Evolutionary conservation across 2,888 invertebrate genomes (phyloP), one percentile per base, ranked within the genome.

Genomic region (Drosophila nigricruria): DNA sequence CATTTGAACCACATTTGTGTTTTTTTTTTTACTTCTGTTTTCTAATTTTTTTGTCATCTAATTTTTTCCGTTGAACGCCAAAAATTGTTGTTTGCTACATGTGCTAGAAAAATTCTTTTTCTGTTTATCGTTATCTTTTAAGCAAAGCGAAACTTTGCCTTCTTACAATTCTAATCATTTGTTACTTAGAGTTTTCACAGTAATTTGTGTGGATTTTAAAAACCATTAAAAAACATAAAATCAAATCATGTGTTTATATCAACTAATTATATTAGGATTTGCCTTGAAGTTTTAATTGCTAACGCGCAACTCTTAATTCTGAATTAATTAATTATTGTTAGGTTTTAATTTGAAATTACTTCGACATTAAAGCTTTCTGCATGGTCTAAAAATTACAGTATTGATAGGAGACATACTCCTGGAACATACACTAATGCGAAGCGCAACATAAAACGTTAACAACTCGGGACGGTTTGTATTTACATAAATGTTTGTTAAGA

Each of bases 171-270:
- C 61, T 76, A 76, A 38, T 50, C 62, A 63, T 64, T 59, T 30
- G 32, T 58, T 73, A 60, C 63, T 73, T 58, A 36, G 82, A 86
- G 87, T 89, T 87, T 87, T 87, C 88, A 87, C 87, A 87, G 87
- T 61, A 52, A 57, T 64, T 76, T 81, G 84, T 82, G 87, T 86
- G 89, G 84, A 61, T 85, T 64, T 45, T 23, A 34, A 42, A 42
- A 61, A 52, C 42, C 2, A 60, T 34, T 18, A 54, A 25, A 27
- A 40, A 65, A 56, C 2, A 30, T 30, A 30, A 34, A n/a, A n/a
- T n/a, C 57, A 78, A 71, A 30, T 54, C 47, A 68, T 63, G 12
- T 61, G 42, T 47, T 59, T 38, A 57, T 74, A 65, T 63, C 10
- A 81, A 77, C 77, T 82, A 85, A 77, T 74, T 79, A 40, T 60